phyloP scores from a whole-genome alignment of 53 echinoderm and acorn worm genomes.

The Actinopyga echinites region DNA sequence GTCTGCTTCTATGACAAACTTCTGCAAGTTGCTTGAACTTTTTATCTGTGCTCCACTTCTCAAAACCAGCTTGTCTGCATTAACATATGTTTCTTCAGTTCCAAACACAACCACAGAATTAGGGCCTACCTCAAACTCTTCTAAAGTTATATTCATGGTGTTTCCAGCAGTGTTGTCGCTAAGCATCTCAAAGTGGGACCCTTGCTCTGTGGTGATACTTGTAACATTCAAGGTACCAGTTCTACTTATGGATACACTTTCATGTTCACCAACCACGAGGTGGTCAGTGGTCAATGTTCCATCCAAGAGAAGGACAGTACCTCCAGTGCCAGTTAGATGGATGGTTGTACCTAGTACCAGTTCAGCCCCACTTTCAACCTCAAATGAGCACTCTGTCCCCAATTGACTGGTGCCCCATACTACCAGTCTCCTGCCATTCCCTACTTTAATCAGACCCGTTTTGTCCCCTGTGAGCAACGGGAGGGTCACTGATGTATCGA shows the following conservation, averaged over 20 bases:
- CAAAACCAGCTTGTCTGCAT: conserved; percentile 3
- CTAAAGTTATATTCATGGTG: background rate
- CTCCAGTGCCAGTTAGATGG: conserved; percentile 38
- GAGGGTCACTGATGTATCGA: conserved; percentile 48
- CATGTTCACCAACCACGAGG: conserved; percentile 46
- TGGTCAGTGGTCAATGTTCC: conserved; percentile 58
- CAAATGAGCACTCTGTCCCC: conserved; percentile 68
- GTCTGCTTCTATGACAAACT: conserved; percentile 29
- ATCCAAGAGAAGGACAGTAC: conserved; percentile 49
- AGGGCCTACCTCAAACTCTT: conserved; percentile 32
- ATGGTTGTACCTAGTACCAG: conserved; percentile 33
- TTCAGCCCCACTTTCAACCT: conserved; percentile 51
- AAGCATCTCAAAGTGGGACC: background rate
- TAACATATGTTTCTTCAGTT: background rate
- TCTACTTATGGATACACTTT: background rate
- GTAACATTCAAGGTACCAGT: conserved; percentile 11
- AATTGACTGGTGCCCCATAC: conserved; percentile 14
- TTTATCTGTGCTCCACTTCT: conserved; percentile 7
- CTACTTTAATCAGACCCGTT: conserved; percentile 56
- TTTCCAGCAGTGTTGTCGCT: conserved; percentile 2
- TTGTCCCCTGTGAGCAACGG: conserved; percentile 60
- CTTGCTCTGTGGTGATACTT: background rate
- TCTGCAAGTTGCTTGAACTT: conserved; percentile 17
- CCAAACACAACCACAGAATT: conserved; percentile 22
- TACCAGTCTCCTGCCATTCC: conserved; percentile 22